Evolutionary conservation across 2,888 invertebrate species (phyloP), one percentile per base, ranked within the genome.

Genomic region (Nomada ferruginata): DNA sequence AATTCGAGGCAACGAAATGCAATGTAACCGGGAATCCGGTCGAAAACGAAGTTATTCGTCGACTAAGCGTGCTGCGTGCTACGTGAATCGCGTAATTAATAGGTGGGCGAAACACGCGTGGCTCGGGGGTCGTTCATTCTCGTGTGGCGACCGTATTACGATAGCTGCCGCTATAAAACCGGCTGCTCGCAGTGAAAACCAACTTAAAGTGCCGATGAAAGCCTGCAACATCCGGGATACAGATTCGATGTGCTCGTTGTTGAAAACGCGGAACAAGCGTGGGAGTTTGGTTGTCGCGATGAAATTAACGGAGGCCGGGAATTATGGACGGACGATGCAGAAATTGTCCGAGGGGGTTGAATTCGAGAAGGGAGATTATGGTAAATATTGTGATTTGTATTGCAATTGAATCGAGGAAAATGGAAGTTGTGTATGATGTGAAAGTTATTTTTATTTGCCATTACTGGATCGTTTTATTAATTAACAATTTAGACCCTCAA

Each of bases 71-170:
- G 36, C 26, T 1, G 13, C 23, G 52, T 74, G 63, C 20, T 29
- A 59, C 57, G 55, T 36, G 74, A 53, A 52, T 71, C 66, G 70
- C 65, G 47, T n/a, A 75, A 79, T 75, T 64, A 70, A 65, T 57
- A 36, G 66, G 10, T 10, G 52, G n/a, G 26, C 47, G 10, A 36
- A 15, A 29, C 29, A 29, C 18, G 11, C 69, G 29, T 53, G 44
- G 26, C 47, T 7, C 0, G 55, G 69, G n/a, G 1, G 18, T 42
- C 13, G 71, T 76, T 71, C 42, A 23, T 66, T 61, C 23, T 29
- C 13, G 55, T 36, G 10, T 18, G 55, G 13, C 60, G 50, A 47
- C 50, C 47, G 26, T 55, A 52, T 68, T 57, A 20, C 78, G n/a
- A 15, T 44, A 29, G 53, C 20, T n/a, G 29, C 44, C 53, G 55